Evolutionary conservation across 2,888 invertebrate genomes (phyloP).

Genomic region (Nymphalis c-album): DNA sequence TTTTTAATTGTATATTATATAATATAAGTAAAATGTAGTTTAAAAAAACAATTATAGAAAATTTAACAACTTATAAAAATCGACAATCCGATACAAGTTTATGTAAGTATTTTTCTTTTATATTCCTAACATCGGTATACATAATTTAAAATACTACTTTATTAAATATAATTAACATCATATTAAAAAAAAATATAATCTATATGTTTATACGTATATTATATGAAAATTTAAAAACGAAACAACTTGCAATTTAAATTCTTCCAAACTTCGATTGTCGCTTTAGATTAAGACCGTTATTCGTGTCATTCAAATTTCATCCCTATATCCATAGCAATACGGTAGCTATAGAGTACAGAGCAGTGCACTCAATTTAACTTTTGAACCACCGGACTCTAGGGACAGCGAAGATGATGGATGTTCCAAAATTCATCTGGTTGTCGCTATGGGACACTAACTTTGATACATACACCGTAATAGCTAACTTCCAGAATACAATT

Average conservation of each 20-base stretch:
- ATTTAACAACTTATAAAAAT: too few species aligned
- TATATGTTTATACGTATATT: too few species aligned
- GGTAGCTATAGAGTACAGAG: slow-evolving; percentile 12
- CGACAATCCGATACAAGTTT: too few species aligned
- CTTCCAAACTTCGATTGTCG: slow-evolving; percentile 20
- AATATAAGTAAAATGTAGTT: too few species aligned
- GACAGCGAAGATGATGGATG: slow-evolving; percentile 37
- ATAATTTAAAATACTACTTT: too few species aligned
- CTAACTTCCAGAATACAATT: slow-evolving; percentile 7
- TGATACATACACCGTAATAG: slow-evolving; percentile 29
- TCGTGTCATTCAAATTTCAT: slow-evolving; percentile 6
- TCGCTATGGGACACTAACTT: slow-evolving; percentile 34
- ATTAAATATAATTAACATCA: too few species aligned
- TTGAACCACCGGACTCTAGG: slow-evolving; percentile 36
- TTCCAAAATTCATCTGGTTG: slow-evolving; percentile 35
- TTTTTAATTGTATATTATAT: too few species aligned
- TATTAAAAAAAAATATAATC: too few species aligned
- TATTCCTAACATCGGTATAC: too few species aligned
- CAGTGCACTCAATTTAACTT: slow-evolving; percentile 41
- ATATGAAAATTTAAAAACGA: neutral
- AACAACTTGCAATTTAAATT: slow-evolving; percentile 11
- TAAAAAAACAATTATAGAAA: too few species aligned
- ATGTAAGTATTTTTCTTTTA: too few species aligned
- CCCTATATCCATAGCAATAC: neutral
- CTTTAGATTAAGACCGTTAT: slow-evolving; percentile 17